phyloP scores from a whole-genome alignment of 2,113 vertebrate genomes.

The Myrmecobius fasciatus region DNA sequence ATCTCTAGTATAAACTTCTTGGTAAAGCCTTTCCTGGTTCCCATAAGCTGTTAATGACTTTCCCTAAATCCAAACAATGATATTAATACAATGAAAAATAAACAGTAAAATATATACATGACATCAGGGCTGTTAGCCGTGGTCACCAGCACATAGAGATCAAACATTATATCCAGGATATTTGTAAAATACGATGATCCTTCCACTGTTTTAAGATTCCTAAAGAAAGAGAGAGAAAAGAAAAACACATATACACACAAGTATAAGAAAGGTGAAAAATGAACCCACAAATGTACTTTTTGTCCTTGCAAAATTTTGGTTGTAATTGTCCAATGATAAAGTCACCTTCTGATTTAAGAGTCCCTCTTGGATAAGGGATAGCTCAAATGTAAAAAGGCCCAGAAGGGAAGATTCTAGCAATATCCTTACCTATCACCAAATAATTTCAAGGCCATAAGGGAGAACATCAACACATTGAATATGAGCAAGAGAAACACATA shows the following conservation, averaged over 20 bases:
- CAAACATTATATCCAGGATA: slow-evolving; percentile 91
- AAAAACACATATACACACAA: background rate
- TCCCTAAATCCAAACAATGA: background rate
- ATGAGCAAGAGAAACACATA: slow-evolving; percentile 94
- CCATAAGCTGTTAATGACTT: background rate
- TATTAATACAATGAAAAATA: background rate
- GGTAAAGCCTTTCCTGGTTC: background rate
- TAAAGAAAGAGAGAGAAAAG: slow-evolving; percentile 71
- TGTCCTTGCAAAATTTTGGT: background rate
- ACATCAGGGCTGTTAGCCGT: slow-evolving; percentile 95
- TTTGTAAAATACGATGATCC: slow-evolving; percentile 90
- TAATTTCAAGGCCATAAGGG: slow-evolving; percentile 95
- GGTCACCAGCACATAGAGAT: slow-evolving; percentile 95
- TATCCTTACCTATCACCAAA: slow-evolving; percentile 89
- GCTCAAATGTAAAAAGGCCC: background rate
- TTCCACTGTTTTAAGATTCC: slow-evolving; percentile 87
- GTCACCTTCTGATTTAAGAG: background rate
- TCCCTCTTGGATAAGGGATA: background rate
- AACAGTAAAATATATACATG: slow-evolving; percentile 86
- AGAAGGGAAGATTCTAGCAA: background rate
- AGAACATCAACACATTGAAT: slow-evolving; percentile 94
- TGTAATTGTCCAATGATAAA: background rate
- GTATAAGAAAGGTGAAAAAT: background rate
- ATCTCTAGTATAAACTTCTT: background rate
- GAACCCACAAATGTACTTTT: background rate